These are phyloP conservation scores for Drosophila histrio DNA, from an alignment of 2,888 invertebrate species.

Conservation along the genomic window DNA sequence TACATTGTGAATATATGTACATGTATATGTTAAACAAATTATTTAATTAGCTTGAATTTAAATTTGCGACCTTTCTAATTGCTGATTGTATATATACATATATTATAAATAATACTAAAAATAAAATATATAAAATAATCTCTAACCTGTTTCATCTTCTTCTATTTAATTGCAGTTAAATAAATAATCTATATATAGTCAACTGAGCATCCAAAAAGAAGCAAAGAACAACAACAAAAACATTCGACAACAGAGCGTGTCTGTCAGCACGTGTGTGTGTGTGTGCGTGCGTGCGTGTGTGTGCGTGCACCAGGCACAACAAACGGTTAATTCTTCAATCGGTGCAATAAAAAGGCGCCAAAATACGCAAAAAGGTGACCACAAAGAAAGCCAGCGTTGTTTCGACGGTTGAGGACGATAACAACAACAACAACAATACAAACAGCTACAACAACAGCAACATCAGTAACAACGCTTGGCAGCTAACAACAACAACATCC, in stretches of 20 bases:
- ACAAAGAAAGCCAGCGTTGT: constrained; percentile 76
- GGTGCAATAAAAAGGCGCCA: constrained; percentile 69
- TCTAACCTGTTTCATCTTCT: background rate
- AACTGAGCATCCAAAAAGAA: constrained; percentile 13
- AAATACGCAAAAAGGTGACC: constrained; percentile 76
- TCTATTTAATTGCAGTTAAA: constrained; percentile 22
- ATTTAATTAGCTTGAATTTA: too few relatives aligned
- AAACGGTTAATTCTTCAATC: constrained; percentile 1
- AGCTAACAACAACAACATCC: constrained; percentile 16
- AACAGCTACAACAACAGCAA: constrained; percentile 42
- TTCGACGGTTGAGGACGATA: constrained; percentile 66
- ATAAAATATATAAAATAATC: background rate
- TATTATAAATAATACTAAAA: background rate
- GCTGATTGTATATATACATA: too few relatives aligned
- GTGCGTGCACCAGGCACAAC: constrained; percentile 6
- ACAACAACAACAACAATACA: constrained; percentile 58
- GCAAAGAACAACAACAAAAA: background rate
- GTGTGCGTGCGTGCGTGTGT: background rate
- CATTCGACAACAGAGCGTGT: background rate
- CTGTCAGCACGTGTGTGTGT: background rate
- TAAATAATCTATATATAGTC: constrained; percentile 15
- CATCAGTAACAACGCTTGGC: constrained; percentile 24
- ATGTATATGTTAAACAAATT: too few relatives aligned
- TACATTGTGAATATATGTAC: too few relatives aligned
- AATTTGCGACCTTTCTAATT: too few relatives aligned